These are phyloP conservation scores for Drosophila cognata DNA, from an alignment of 2,888 invertebrate species.

Conservation along the genomic window DNA sequence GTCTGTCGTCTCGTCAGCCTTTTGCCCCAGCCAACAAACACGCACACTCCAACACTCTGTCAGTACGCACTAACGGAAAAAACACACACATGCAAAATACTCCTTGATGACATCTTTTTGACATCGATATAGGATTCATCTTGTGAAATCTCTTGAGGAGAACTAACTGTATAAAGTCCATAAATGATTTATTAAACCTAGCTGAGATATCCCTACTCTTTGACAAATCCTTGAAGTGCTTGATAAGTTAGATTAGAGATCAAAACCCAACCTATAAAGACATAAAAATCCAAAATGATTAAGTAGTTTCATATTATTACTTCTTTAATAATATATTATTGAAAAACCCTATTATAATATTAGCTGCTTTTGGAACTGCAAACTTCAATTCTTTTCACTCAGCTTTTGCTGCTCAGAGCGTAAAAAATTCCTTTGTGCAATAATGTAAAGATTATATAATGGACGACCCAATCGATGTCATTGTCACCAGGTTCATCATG, in stretches of 20 bases:
- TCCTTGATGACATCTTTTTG: background rate
- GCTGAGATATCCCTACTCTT: background rate
- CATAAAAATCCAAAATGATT: background rate
- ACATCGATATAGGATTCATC: background rate
- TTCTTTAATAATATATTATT: background rate
- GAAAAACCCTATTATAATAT: background rate
- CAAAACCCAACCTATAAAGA: background rate
- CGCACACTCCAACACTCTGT: constrained; percentile 5
- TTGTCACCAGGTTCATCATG: background rate
- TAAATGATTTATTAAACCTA: background rate
- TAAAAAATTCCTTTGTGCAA: background rate
- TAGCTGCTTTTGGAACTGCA: background rate
- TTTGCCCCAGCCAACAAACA: constrained; percentile 10
- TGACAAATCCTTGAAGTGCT: background rate
- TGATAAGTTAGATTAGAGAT: background rate
- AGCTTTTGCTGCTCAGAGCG: background rate
- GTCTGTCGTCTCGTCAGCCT: constrained; percentile 62
- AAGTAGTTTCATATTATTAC: background rate
- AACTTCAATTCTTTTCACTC: background rate
- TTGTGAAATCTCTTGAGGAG: background rate
- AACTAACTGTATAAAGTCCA: background rate
- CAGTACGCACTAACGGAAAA: constrained; percentile 19
- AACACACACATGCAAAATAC: background rate
- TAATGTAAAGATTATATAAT: background rate
- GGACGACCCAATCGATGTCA: background rate